phyloP scores from a whole-genome alignment of 92 coral and sea anemone genomes.

The Metridium senile region DNA sequence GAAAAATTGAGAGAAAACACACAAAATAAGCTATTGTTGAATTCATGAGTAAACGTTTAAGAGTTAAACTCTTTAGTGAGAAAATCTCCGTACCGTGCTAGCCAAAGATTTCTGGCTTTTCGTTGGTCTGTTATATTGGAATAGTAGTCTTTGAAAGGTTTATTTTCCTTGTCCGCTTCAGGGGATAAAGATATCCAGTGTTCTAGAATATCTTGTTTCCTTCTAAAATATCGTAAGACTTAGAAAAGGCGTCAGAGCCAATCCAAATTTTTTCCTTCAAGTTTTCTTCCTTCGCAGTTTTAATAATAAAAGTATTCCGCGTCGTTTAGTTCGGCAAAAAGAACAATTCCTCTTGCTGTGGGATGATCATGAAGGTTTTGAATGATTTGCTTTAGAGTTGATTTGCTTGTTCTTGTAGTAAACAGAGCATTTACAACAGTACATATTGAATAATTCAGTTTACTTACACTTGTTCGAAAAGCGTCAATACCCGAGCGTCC shows the following conservation, averaged over 20 bases:
- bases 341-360: conserved; percentile 66
- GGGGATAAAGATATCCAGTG: conserved; percentile 63
- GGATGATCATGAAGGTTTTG: conserved; percentile 39
- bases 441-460: conserved; percentile 40
- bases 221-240: conserved; percentile 50
- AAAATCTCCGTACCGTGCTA: conserved; percentile 30
- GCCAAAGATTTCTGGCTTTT: conserved; percentile 59
- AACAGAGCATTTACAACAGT: conserved; percentile 65
- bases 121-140: conserved; percentile 47
- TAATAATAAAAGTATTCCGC: conserved; percentile 64
- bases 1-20: too few species aligned
- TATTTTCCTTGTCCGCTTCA: conserved; percentile 23
- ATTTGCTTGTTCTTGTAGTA: conserved; percentile 59
- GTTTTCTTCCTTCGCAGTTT: conserved; percentile 56
- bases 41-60: too few species aligned
- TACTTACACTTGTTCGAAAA: conserved; percentile 50
- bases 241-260: conserved; percentile 73
- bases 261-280: conserved; percentile 73
- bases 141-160: conserved; percentile 56
- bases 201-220: conserved; percentile 43
- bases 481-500: conserved; percentile 80
- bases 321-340: conserved; percentile 73
- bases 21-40: too few species aligned
- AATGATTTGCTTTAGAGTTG: conserved; percentile 31
- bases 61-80: conserved; percentile 30